Evolutionary conservation across 2,888 invertebrate genomes (phyloP), one percentile per base, ranked within the genome.

Genomic region (Leucophora obtusa): DNA sequence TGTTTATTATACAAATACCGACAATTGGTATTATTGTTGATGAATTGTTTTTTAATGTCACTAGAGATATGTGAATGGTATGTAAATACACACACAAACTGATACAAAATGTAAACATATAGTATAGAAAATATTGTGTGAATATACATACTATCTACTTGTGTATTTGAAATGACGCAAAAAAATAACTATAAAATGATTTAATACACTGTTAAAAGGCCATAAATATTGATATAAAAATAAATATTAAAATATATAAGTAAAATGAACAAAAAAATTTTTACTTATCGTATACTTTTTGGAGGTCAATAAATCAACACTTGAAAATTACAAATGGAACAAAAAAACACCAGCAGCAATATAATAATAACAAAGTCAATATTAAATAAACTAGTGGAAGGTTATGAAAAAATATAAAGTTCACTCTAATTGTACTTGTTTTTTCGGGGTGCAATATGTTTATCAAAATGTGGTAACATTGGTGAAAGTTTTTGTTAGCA

Each of bases 251-350:
- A 76, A 54, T 59, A 76, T 63, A 63, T 58, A 59, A 68, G 56
- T 14, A 38, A 68, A 63, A 58, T 53, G 11, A 59, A 17, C 17
- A 17, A 65, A 24, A 33, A 21, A 50, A 24, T 17, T 2, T 47
- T 47, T 58, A 60, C 21, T 17, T 54, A 17, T 18, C 18, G 17
- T 28, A 15, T 58, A n/a, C 33, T 53, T 50, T 71, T 73, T 73
- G 63, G 65, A 80, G 80, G 76, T 80, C 80, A 80, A 69, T 76
- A 75, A 72, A 72, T 76, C 75, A 80, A 47, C 69, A 60, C 59
- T 69, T 69, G 35, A 68, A 72, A 11, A 38, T 17, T 8, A 28
- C 28, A 63, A 21, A 63, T 18, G 38, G 17, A 38, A 38, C 53
- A 71, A 60, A 33, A 69, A 50, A 14, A 8, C 24, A 50, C 51